Base-by-base conservation (phyloP, 2,888 invertebrate genomes). In the Subacronicta megacephala region DNA sequence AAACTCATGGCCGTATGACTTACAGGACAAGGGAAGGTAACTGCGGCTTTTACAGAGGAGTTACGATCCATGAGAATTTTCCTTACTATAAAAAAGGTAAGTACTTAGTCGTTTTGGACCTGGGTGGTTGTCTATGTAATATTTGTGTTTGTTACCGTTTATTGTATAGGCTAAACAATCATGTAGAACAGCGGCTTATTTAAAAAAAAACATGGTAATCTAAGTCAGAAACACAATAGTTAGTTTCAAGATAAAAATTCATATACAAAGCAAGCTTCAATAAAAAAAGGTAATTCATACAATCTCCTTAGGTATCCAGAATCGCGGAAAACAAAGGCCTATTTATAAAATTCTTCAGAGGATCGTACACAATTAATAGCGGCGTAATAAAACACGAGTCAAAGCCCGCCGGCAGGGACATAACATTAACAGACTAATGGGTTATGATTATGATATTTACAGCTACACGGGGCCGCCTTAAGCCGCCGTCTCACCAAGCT, bases 381-480 rank as follows among this genome's bases (percentile, higher is more conserved):
- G 74, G 74, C 72, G 85, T 84, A 87, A 90, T 90, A 90, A 90
- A 90, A 79, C 78, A 81, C 74, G 72, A 81, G 75, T 88, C 89
- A 89, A 90, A 90, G 87, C 87, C 82, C 80, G 87, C 90, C 91
- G 88, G 89, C 92, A 84, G 88, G 85, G 89, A 91, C 91, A 90
- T 87, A 82, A 85, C 89, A 90, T 92, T 90, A 90, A 81, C 87
- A 74, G 82, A 74, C 90, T 93, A 93, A 93, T 92, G 90, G 93
- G 81, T 83, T 88, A 85, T 89, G 90, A 93, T 93, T 93, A 93
- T 93, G 92, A 93, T 93, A 92, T 93, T 93, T 91, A 92, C 92
- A 84, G 85, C 90, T 87, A 83, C 86, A 89, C 81, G 88, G 86
- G 81, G 85, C 75, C 67, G 80, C 63, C 69, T 89, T 89, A 90